Percentiles rank a stretch among this genome's conserved stretches.
These are phyloP conservation scores for Drosophila lutescens DNA, from an alignment of 2,888 invertebrate species.

Conservation along the genomic window DNA sequence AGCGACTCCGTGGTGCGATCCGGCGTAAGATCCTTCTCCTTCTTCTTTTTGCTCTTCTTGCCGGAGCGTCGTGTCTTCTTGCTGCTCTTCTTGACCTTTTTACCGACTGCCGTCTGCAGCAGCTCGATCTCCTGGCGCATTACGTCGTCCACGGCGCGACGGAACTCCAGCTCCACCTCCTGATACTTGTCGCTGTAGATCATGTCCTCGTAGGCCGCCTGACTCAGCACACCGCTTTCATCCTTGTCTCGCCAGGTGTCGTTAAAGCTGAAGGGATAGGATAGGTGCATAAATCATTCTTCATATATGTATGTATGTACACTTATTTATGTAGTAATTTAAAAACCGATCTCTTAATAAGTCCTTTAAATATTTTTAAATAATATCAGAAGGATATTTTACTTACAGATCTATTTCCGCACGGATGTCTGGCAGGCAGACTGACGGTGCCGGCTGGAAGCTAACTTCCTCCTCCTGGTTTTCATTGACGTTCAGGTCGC, in stretches of 20 bases:
- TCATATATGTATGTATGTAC: too few relatives aligned
- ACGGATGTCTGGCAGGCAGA: conserved; percentile 90
- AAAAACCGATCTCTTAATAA: too few relatives aligned
- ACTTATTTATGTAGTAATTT: too few relatives aligned
- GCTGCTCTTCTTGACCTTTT: conserved; percentile 90
- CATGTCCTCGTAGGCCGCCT: conserved; percentile 92
- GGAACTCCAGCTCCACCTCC: conserved; percentile 92
- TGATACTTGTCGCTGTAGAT: conserved; percentile 92
- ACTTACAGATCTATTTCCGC: conserved; percentile 89
- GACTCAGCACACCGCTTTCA: conserved; percentile 89
- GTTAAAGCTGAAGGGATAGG: conserved; percentile 85
- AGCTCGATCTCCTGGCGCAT: conserved; percentile 89
- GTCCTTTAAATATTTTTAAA: too few relatives aligned
- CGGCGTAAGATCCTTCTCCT: conserved; percentile 96
- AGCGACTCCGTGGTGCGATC: conserved; percentile 95
- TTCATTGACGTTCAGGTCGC: conserved; percentile 86
- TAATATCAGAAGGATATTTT: not conserved
- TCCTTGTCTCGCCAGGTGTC: conserved; percentile 93
- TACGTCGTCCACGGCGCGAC: conserved; percentile 92
- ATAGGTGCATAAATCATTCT: too few relatives aligned
- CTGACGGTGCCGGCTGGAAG: conserved; percentile 89
- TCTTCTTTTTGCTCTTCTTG: conserved; percentile 96
- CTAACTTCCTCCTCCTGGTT: conserved; percentile 86
- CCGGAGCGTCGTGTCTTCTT: conserved; percentile 92
- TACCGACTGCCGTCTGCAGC: conserved; percentile 88